Conservation (phyloP, 2,888 invertebrate species). For the Plagodis pulveraria region DNA sequence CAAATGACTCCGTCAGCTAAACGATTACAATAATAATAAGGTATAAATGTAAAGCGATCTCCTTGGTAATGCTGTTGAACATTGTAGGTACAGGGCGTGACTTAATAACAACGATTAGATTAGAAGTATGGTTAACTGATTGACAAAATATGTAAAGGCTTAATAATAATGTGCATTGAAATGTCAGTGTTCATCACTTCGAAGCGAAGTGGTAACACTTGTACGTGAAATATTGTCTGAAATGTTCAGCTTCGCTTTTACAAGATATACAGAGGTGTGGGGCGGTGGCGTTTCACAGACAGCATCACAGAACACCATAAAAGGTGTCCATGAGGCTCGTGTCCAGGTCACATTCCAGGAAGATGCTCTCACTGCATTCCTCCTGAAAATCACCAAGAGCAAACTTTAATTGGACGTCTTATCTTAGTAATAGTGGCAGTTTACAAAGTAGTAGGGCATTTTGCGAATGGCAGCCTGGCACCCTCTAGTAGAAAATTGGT, state of each 20-base stretch:
- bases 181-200: conserved; percentile 26
- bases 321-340: conserved; percentile 77
- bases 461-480: too few species aligned
- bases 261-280: conserved; percentile 42
- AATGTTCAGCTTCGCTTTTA: conserved; percentile 43
- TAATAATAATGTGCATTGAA: conserved; percentile 34
- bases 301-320: conserved; percentile 75
- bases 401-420: too few species aligned
- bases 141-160: conserved; percentile 31
- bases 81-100: conserved; percentile 56
- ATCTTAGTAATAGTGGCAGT: too few species aligned
- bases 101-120: conserved; percentile 52
- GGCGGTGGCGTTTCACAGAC: conserved; percentile 17
- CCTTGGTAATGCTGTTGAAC: conserved; percentile 73
- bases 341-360: conserved; percentile 78
- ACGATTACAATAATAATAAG: conserved; percentile 54
- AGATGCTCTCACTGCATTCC: conserved; percentile 77
- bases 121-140: conserved; percentile 59
- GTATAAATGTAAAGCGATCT: conserved; percentile 71
- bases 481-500: too few species aligned
- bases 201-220: conserved; percentile 23
- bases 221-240: conserved; percentile 36
- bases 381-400: conserved; percentile 59
- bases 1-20: conserved; percentile 59
- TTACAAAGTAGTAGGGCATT: too few species aligned